A percentile compares a stretch with the other conserved stretches of the same genome.
phyloP scores from a whole-genome alignment of 2,888 invertebrate genomes.

The Pomacea canaliculata region DNA sequence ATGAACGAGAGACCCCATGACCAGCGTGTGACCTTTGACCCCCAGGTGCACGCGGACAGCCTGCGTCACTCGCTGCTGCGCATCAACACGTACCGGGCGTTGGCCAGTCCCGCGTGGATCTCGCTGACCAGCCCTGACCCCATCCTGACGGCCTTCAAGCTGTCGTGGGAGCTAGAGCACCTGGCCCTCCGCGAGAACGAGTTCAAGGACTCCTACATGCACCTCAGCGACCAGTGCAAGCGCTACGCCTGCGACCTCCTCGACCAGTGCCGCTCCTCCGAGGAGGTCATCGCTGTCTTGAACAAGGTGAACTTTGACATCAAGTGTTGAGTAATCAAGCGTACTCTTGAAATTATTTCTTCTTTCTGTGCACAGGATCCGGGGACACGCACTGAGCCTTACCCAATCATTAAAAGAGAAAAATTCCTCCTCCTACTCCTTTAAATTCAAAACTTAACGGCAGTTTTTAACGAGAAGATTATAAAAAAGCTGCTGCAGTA shows the following conservation, averaged over 20 bases:
- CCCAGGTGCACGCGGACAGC: constrained; percentile 46
- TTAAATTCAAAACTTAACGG: too few species aligned
- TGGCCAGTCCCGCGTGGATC: constrained; percentile 75
- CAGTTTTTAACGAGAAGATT: too few species aligned
- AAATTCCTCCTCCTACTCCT: too few species aligned
- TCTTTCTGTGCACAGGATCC: too few species aligned
- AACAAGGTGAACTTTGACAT: constrained; percentile 62
- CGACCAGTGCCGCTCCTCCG: constrained; percentile 73
- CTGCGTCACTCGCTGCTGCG: constrained; percentile 73
- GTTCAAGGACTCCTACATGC: constrained; percentile 72
- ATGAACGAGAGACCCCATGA: too few species aligned
- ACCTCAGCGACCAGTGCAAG: constrained; percentile 73
- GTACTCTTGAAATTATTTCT: too few species aligned
- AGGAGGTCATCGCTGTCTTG: constrained; percentile 73
- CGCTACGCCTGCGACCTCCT: constrained; percentile 73
- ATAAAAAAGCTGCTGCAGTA: too few species aligned
- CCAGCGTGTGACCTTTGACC: not conserved
- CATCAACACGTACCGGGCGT: constrained; percentile 73
- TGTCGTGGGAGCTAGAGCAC: constrained; percentile 73
- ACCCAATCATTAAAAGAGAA: too few species aligned
- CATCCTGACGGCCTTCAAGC: constrained; percentile 72
- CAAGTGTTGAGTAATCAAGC: too few species aligned
- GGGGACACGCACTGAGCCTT: too few species aligned
- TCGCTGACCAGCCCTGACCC: constrained; percentile 73
- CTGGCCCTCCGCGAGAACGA: constrained; percentile 72